Percentiles rank a stretch among this genome's conserved stretches.
phyloP scores from a whole-genome alignment of 1,140 invertebrate species.

The Colletes latitarsis region DNA sequence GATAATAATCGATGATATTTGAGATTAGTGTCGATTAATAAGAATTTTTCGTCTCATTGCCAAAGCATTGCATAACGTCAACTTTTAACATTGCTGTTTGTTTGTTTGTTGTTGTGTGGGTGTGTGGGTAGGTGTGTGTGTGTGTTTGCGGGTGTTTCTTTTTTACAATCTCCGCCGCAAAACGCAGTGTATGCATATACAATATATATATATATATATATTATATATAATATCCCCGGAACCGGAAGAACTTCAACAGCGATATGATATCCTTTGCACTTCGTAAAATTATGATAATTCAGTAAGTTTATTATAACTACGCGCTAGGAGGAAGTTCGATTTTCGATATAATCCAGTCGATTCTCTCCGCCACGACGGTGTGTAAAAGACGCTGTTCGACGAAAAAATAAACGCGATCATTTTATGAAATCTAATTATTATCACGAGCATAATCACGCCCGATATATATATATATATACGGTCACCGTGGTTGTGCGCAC shows the following conservation, averaged over 20 bases:
- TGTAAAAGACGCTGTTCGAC: constrained; percentile 33
- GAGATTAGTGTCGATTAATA: constrained; percentile 46
- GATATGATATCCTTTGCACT: constrained; percentile 56
- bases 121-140: no score
- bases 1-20: constrained; percentile 38
- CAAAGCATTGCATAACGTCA: constrained; percentile 47
- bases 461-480: constrained; percentile 17
- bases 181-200: constrained; percentile 48
- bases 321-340: constrained; percentile 22
- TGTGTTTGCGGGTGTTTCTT: background rate
- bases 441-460: constrained; percentile 30
- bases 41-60: constrained; percentile 42
- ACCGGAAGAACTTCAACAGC: constrained; percentile 60
- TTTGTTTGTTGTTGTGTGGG: background rate
- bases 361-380: constrained; percentile 24
- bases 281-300: constrained; percentile 49
- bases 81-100: constrained; percentile 52
- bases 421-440: constrained; percentile 49
- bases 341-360: constrained; percentile 20
- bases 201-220: constrained; percentile 50
- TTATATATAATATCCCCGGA: constrained; percentile 43
- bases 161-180: constrained; percentile 30
- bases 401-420: constrained; percentile 50
- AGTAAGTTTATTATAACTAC: constrained; percentile 29
- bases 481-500: constrained; percentile 40